Evolutionary conservation across 2,113 vertebrate species (phyloP).

Genomic region (Prunella himalayana): DNA sequence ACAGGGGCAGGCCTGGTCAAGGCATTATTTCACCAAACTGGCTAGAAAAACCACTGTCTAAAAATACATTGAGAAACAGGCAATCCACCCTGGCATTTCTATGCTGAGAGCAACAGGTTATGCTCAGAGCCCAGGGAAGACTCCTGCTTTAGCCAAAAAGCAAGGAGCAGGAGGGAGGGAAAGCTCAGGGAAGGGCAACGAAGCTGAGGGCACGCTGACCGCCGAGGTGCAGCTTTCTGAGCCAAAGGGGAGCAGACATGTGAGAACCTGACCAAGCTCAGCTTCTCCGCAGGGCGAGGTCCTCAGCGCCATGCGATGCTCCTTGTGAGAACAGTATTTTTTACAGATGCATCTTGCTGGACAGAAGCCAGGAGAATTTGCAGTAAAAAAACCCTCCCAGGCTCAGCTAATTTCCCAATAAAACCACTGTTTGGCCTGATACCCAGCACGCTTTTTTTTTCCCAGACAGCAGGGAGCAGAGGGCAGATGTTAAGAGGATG

Average conservation of each 20-base stretch:
- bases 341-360: neutral
- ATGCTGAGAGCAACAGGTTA: rapidly evolving
- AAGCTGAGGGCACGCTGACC: neutral
- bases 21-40: neutral
- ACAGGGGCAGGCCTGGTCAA: neutral
- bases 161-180: neutral
- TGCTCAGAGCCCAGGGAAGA: neutral
- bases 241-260: neutral
- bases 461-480: neutral
- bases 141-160: neutral
- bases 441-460: neutral
- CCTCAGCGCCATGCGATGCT: rapidly evolving
- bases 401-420: neutral
- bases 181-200: neutral
- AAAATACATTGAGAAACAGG: neutral
- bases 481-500: neutral
- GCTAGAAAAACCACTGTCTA: neutral
- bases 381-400: neutral
- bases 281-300: neutral
- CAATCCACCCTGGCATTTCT: neutral
- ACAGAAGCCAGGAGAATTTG: neutral
- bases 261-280: neutral
- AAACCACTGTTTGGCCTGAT: neutral
- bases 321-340: neutral
- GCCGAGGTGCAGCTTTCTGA: rapidly evolving